These are phyloP conservation scores for Neoniphon sammara DNA, from an alignment of 2,797 vertebrate genomes.

Conservation along the genomic window DNA sequence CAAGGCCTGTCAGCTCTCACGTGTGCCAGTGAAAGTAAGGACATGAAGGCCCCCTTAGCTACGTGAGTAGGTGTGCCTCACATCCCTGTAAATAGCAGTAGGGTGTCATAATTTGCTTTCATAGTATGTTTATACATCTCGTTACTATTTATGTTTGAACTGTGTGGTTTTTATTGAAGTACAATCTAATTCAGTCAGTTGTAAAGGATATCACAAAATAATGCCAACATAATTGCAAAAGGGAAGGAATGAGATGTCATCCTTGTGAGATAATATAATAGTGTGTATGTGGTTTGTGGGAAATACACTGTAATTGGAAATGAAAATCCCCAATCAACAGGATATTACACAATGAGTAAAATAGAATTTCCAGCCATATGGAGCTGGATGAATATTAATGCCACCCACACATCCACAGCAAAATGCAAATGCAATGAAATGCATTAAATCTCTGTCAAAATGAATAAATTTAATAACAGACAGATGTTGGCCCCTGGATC, in stretches of 20 bases:
- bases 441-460: background rate
- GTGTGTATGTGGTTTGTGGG: background rate
- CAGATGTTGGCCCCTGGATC: background rate
- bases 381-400: conserved; percentile 4
- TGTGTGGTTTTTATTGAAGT: conserved; percentile 12
- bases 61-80: conserved; percentile 97
- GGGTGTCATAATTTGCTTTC: conserved; percentile 24
- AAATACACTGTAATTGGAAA: background rate
- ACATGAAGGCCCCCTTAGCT: conserved; percentile 99
- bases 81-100: conserved; percentile 62
- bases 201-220: conserved; percentile 4
- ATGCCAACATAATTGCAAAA: background rate
- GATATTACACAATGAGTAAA: background rate
- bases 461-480: conserved; percentile 17
- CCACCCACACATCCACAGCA: conserved; percentile 7
- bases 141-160: background rate
- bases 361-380: background rate
- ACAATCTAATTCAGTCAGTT: background rate
- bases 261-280: background rate
- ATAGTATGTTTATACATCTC: conserved; percentile 53
- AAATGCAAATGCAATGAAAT: background rate
- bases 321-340: background rate
- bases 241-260: background rate
- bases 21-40: conserved; percentile 99
- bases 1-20: conserved; percentile 96